Evolutionary conservation across 2,888 invertebrate genomes (phyloP), one percentile per base, ranked within the genome.

Genomic region (Campopleginae sp.): DNA sequence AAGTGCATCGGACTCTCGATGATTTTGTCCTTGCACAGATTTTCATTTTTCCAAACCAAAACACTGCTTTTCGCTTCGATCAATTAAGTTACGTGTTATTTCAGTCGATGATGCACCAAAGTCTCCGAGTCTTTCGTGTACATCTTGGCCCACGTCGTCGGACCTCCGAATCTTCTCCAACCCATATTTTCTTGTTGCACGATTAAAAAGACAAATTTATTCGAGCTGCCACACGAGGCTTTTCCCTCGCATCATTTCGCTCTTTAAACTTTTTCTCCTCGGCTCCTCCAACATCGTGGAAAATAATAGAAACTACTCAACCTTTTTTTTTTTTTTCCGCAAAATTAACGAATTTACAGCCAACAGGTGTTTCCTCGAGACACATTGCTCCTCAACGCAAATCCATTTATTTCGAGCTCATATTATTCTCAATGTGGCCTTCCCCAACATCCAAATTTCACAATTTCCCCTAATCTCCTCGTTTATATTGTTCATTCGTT

Each of bases 201-300:
- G 58, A 66, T 79, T 61, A 54, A 74, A 70, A 70, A 71, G 51
- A 71, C 65, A 79, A 82, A 85, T 82, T 80, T 66, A 79, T 80
- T 79, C 71, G 79, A 31, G 46, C 72, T 66, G 70, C 46, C 46
- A n/a, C 2, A 68, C 38, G 27, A 65, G 17, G 65, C 6, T 48
- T 19, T 46, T 51, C 17, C 8, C 17, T 6, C 65, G 54, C 17
- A 65, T 48, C 65, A 65, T 72, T 72, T 65, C n/a, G n/a, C n/a
- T 17, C 12, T 17, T 23, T 14, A 27, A 19, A 51, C 19, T 74
- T 79, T 44, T 63, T 38, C 33, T 63, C 33, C 12, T 58, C 14
- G 8, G 54, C 7, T 17, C 12, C 48, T 54, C 23, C 42, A 61
- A 46, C 31, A 78, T 70, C 63, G 27, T 38, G 42, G 23, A 23